Percentiles rank a stretch among this genome's conserved stretches.
Evolutionary conservation across 1,140 invertebrate genomes (phyloP).

Genomic region (Caenorhabditis elegans): WBcel235 BX284602.5:9875501-9876000

Average conservation of each 20-base stretch:
- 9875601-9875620: neutral
- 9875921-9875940: constrained; percentile 54
- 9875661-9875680: too few species aligned
- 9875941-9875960: neutral
- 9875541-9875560: constrained; percentile 69
- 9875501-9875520: constrained; percentile 64
- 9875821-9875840: too few species aligned
- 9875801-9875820: too few species aligned
- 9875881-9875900: constrained; percentile 52
- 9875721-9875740: too few species aligned
- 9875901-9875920: constrained; percentile 55
- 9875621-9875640: too few species aligned
- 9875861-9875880: neutral
- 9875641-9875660: too few species aligned
- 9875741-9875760: too few species aligned
- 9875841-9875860: neutral
- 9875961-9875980: constrained; percentile 40
- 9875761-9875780: too few species aligned
- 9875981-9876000: constrained; percentile 46
- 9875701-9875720: too few species aligned
- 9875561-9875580: neutral
- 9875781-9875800: too few species aligned
- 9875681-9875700: too few species aligned
- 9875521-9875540: constrained; percentile 67
- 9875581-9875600: neutral